phyloP scores from a whole-genome alignment of 2,113 vertebrate genomes.

The Dicrurus megarhynchus region DNA sequence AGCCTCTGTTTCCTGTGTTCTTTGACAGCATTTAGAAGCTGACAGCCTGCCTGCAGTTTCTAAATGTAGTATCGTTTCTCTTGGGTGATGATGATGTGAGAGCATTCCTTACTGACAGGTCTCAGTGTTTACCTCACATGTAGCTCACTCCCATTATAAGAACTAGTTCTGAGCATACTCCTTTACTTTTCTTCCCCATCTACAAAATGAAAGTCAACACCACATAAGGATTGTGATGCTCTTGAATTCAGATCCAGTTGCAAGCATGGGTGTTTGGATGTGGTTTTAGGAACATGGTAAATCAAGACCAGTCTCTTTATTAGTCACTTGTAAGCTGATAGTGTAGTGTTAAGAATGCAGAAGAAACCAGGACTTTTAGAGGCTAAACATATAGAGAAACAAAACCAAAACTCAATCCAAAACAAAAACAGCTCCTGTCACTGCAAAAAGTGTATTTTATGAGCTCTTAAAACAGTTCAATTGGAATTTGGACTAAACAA shows the following conservation, averaged over 20 bases:
- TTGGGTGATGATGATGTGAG: neutral
- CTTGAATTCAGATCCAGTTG: neutral
- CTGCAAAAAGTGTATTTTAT: neutral
- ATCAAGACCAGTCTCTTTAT: neutral
- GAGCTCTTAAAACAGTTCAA: neutral
- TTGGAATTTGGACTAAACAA: neutral
- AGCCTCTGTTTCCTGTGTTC: neutral
- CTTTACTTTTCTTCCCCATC: neutral
- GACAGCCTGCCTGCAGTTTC: neutral
- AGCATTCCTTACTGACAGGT: neutral
- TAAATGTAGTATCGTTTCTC: neutral
- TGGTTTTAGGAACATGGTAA: neutral
- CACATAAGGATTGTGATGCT: neutral
- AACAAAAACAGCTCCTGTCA: fast-evolving
- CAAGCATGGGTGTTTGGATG: neutral
- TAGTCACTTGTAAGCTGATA: neutral
- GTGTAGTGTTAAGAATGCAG: neutral
- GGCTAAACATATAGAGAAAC: neutral
- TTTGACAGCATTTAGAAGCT: neutral
- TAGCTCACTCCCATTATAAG: neutral
- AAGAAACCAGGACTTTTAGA: neutral
- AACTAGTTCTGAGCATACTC: neutral
- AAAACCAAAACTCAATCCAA: neutral
- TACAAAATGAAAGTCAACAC: neutral
- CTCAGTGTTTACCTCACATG: fast-evolving